Percentiles rank a stretch among this genome's conserved stretches.
phyloP scores from a whole-genome alignment of 30 jellyfish, hydroid and myxozoan species.

The Aurelia aurita region DNA sequence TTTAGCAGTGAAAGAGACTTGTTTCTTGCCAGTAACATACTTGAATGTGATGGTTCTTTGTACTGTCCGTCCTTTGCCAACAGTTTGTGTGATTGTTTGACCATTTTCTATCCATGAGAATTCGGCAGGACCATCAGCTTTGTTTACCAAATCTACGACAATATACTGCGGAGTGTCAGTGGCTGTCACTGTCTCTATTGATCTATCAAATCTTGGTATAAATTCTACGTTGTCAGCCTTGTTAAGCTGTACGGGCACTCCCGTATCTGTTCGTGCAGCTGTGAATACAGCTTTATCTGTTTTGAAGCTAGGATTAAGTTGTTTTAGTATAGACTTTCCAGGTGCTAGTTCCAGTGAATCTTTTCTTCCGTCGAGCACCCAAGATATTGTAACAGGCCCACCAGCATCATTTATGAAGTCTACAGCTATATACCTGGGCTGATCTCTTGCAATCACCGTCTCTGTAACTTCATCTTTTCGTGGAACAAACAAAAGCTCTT shows the following conservation, averaged over 20 bases:
- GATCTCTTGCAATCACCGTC: conserved; percentile 30
- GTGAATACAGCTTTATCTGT: not conserved
- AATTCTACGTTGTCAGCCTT: not conserved
- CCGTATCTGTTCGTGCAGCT: not conserved
- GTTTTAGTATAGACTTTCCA: not conserved
- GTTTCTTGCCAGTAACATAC: not conserved
- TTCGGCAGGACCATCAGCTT: conserved; percentile 32
- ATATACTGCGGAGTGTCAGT: not conserved
- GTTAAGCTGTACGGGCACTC: not conserved
- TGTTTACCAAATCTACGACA: not conserved
- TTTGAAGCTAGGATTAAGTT: not conserved
- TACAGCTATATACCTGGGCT: conserved; percentile 17
- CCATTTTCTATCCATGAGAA: conserved; percentile 14
- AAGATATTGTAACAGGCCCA: not conserved
- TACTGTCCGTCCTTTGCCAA: not conserved
- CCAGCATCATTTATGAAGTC: conserved; percentile 18
- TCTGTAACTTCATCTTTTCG: conserved; percentile 39
- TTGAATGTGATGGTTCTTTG: not conserved
- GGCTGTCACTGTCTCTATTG: not conserved
- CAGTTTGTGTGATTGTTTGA: not conserved
- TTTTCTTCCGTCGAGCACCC: not conserved
- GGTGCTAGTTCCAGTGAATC: not conserved
- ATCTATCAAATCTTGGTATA: not conserved
- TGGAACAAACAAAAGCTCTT: conserved; percentile 14
- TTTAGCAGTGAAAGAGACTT: conserved; percentile 19